phyloP scores from a whole-genome alignment of 2,888 invertebrate genomes.

The Tortrix viridana region DNA sequence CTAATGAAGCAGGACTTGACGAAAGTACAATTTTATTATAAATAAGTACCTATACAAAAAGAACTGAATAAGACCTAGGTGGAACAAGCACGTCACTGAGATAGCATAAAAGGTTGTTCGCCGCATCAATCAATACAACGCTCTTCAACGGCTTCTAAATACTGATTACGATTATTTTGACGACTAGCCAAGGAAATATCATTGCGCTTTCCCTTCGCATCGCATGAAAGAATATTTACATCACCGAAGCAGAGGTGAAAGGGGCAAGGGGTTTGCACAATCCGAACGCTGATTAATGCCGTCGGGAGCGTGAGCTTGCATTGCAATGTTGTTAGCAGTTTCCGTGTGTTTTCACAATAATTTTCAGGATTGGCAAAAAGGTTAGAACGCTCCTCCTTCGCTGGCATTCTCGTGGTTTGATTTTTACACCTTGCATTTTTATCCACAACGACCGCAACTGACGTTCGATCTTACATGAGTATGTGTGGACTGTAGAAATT shows the following conservation, averaged over 20 bases:
- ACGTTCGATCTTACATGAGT: too few relatives aligned
- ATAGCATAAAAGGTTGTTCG: too few relatives aligned
- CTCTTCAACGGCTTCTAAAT: not conserved
- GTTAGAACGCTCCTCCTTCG: not conserved
- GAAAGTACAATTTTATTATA: too few relatives aligned
- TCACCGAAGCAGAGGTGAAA: slow-evolving; percentile 35
- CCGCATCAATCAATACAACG: too few relatives aligned
- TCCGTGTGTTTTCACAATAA: slow-evolving; percentile 15
- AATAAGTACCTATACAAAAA: too few relatives aligned
- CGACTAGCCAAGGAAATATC: slow-evolving; percentile 17
- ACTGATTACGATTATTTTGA: slow-evolving; percentile 7
- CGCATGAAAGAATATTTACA: slow-evolving; percentile 32
- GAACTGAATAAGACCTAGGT: too few relatives aligned
- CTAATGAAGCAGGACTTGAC: too few relatives aligned
- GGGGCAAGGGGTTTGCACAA: slow-evolving; percentile 36
- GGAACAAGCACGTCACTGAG: too few relatives aligned
- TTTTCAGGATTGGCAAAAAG: slow-evolving; percentile 16
- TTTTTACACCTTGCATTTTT: too few relatives aligned
- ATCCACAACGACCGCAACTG: too few relatives aligned
- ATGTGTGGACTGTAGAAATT: too few relatives aligned
- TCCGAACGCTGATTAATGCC: slow-evolving; percentile 34
- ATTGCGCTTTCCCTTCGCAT: slow-evolving; percentile 20
- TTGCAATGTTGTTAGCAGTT: slow-evolving; percentile 13
- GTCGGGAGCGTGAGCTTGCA: slow-evolving; percentile 29
- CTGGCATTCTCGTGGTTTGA: not conserved